Percentiles rank a stretch among this genome's conserved stretches.
phyloP scores from a whole-genome alignment of 1,140 invertebrate genomes.

The Argopecten irradians region DNA sequence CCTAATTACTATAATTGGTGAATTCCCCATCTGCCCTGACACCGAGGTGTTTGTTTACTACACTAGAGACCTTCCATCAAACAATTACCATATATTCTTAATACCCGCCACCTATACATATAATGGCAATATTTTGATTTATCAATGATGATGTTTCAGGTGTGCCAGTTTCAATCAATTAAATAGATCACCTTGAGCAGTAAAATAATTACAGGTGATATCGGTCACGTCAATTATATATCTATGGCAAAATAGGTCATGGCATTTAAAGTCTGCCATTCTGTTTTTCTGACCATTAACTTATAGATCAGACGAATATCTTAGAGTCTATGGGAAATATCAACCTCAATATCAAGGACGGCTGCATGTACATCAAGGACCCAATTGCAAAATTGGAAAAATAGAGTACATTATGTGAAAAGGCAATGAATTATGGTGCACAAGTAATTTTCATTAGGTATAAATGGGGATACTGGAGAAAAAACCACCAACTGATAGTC shows the following conservation, averaged over 20 bases:
- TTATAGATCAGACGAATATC: too few species aligned
- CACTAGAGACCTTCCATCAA: neutral
- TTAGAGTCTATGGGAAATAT: too few species aligned
- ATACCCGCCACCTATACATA: neutral
- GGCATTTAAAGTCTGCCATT: too few species aligned
- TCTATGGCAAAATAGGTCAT: neutral
- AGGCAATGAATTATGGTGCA: too few species aligned
- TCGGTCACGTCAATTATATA: neutral
- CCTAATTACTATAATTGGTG: neutral
- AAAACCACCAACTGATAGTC: too few species aligned
- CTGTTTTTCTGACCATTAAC: too few species aligned
- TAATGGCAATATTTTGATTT: conserved; percentile 18
- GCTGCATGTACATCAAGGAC: too few species aligned
- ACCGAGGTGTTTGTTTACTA: neutral
- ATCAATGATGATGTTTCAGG: neutral
- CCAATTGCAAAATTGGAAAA: too few species aligned
- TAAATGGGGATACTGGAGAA: too few species aligned
- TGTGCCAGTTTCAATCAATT: neutral
- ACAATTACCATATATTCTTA: neutral
- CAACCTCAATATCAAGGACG: too few species aligned
- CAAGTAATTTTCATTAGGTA: too few species aligned
- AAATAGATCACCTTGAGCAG: neutral
- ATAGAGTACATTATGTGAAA: too few species aligned
- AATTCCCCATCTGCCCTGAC: neutral
- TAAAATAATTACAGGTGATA: neutral